Base-by-base conservation (phyloP, 2,797 vertebrate species). In the Natrix natrix region DNA sequence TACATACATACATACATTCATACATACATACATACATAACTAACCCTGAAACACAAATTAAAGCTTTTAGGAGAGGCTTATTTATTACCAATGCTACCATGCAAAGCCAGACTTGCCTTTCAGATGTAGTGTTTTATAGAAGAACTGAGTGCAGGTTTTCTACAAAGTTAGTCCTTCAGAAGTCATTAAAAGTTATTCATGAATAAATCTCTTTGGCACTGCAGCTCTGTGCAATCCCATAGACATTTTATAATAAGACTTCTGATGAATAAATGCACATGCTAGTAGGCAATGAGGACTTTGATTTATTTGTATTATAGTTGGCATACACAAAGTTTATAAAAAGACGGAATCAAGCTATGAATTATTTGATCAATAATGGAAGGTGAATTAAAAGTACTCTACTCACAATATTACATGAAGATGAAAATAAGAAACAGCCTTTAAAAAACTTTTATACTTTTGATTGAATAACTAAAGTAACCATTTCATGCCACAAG, bases 321-420 rank as follows among this genome's bases (percentile, higher is more conserved):
- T 92, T 83, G 93, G 91, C 92, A 95, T 96, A 94, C 93, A 95
- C 94, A 94, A 90, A 95, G 83, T 93, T 92, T 89, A 92, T 92
- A 91, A 92, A 91, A 92, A 55, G 91, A 95, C 86, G 94, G 66
- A 94, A 32, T 92, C 57, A 93, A 88, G 91, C 89, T 83, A 92
- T 93, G 91, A 93, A 92, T 88, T 37, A 59, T 22, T 59, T 37
- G 32, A 59, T 37, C 55, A 32, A 88, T 88, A 17, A 59, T 5
- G 20, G 1, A 59, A 88, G 56, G 55, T n/a, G n/a, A 88, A 57
- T 59, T 88, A 37, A 24, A 57, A 55, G 55, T 28, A 11, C 8
- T 43, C n/a, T 59, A 5, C 12, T 37, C 32, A 32, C 56, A 88
- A 37, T 88, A 22, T 37, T 87, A n/a, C 28, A 57, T 57, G 54